These are phyloP conservation scores for Glaucomys volans DNA, from an alignment of 2,113 vertebrate species.

Conservation along the genomic window DNA sequence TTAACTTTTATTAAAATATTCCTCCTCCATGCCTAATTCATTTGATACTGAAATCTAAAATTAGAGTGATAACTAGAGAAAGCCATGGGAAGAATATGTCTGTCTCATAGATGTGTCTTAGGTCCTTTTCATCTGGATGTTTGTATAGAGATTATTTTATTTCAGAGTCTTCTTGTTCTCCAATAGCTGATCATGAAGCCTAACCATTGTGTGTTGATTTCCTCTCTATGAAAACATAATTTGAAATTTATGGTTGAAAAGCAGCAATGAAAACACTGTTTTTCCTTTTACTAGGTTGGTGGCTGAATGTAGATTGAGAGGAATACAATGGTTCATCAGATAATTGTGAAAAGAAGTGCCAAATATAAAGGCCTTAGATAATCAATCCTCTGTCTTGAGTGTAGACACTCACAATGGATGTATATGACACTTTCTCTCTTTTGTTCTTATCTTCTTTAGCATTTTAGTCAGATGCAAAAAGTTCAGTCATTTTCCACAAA, in stretches of 20 bases:
- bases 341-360: slow-evolving; percentile 36
- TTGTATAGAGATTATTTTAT: slow-evolving; percentile 29
- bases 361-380: background rate
- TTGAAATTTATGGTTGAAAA: slow-evolving; percentile 56
- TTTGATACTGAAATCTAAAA: slow-evolving; percentile 57
- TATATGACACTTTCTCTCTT: background rate
- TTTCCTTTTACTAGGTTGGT: background rate
- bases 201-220: slow-evolving; percentile 44
- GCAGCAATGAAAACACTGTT: slow-evolving; percentile 28
- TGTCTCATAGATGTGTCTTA: background rate
- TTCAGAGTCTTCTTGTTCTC: slow-evolving; percentile 19
- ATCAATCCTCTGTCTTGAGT: slow-evolving; percentile 23
- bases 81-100: background rate
- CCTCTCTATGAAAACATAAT: slow-evolving; percentile 36
- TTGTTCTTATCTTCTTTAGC: background rate
- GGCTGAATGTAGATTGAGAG: slow-evolving; percentile 56
- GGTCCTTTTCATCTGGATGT: slow-evolving; percentile 25
- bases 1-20: slow-evolving; percentile 67
- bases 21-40: background rate
- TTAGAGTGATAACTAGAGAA: slow-evolving; percentile 10
- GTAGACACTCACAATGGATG: background rate
- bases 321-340: slow-evolving; percentile 59
- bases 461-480: slow-evolving; percentile 50
- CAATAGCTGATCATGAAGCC: background rate
- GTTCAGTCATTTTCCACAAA: slow-evolving; percentile 57